phyloP scores from a whole-genome alignment of 2,797 vertebrate species.

The Dermochelys coriacea region DNA sequence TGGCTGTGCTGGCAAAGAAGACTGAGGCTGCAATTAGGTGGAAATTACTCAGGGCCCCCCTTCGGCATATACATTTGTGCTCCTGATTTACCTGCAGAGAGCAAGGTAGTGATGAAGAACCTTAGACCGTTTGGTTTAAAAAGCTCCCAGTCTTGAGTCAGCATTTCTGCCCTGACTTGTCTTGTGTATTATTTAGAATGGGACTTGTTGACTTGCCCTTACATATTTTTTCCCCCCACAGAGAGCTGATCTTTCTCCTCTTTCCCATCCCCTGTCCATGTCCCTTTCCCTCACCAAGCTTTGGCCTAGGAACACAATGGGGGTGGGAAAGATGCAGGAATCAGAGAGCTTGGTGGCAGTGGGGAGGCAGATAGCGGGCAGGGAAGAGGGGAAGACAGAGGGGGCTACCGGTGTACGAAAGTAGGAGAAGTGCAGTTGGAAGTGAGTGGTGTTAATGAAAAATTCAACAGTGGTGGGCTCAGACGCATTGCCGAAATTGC shows the following conservation, averaged over 20 bases:
- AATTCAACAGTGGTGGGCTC: constrained; percentile 83
- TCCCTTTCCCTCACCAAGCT: neutral
- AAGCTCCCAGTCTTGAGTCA: constrained; percentile 63
- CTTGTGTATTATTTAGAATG: constrained; percentile 64
- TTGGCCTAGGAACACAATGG: neutral
- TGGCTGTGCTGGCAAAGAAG: neutral
- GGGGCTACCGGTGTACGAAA: constrained; percentile 48
- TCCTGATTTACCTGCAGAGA: neutral
- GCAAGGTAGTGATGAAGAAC: constrained; percentile 1
- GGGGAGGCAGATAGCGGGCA: neutral
- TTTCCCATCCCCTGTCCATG: fast-evolving
- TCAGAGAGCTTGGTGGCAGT: neutral
- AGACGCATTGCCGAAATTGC: constrained; percentile 81
- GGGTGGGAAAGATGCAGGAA: neutral
- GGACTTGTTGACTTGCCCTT: constrained; percentile 68
- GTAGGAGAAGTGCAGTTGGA: constrained; percentile 75
- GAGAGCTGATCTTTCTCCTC: constrained; percentile 30
- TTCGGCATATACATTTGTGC: fast-evolving
- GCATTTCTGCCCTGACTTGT: constrained; percentile 64
- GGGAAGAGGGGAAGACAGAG: neutral
- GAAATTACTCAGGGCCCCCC: neutral
- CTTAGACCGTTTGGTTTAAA: neutral
- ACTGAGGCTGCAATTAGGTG: neutral
- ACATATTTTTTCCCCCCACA: constrained; percentile 18
- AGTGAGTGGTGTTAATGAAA: constrained; percentile 81